Evolutionary conservation across 2,797 vertebrate species (phyloP), one percentile per base, ranked within the genome.

Genomic region (Galaxias olidus): DNA sequence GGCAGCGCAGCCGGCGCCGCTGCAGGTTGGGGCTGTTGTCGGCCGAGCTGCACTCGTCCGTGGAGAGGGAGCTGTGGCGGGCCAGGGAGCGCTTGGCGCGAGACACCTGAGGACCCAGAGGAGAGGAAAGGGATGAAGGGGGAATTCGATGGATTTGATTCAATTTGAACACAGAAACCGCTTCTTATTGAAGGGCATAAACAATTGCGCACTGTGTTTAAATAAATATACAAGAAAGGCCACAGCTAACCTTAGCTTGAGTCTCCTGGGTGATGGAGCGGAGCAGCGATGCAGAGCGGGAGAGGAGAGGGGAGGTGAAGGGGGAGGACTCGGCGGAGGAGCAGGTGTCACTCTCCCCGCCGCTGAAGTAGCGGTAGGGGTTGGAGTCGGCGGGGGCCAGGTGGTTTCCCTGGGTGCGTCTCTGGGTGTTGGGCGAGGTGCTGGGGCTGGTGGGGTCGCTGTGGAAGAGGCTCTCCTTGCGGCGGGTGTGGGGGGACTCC

Each of bases 391-490:
- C 60, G 0, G 95, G 89, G 0, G 92, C 83, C 65, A 95, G 88
- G 17, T 93, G 88, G 8, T 91, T 75, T 0, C 93, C 88, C 5
- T 94, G 85, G 57, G 81, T 78, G 60, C 86, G 86, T 68, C 89
- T 84, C 70, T 94, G 95, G 5, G 94, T 73, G 4, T 91, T 91
- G 0, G 96, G 97, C 0, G 97, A 98, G 59, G 93, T 94, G 4
- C 92, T 87, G 0, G 94, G 96, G 76, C 95, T 97, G 66, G 71
- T 92, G 71, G 96, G 97, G 84, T 98, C 93, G 0, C 94, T 96
- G 88, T 98, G 97, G 85, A 98, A 98, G 6, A 99, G 91, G 0
- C 96, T 98, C 71, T 99, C 97, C 67, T 96, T 98, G 65, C 97
- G 94, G 0, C 97, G 88, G 0, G 97, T 98, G 79, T 98, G 97